Base-by-base conservation (phyloP, 2,797 vertebrate species). In the Hirundo rustica region DNA sequence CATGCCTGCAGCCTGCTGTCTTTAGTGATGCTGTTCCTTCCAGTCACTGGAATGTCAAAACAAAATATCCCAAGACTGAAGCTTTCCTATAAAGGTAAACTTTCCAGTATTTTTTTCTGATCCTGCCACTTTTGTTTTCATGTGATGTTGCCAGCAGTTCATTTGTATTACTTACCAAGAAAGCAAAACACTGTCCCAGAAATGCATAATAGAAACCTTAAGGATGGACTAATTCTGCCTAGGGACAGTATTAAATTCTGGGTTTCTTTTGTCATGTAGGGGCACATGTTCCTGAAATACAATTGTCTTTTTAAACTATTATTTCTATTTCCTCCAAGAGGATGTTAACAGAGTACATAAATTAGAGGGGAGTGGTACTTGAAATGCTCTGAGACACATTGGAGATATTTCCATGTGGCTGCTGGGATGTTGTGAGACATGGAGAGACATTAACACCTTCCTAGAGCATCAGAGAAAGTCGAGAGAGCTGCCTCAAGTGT, bases 1-100 rank as follows among this genome's bases (percentile, higher is more conserved):
- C 96, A 95, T 95, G 94, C 96, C 70, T 96, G 97, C 92, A 94
- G 97, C 85, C 71, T 97, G 79, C 94, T 99, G 87, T 96, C 98
- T 83, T 97, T 98, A 94, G 88, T 97, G n/a, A 95, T 98, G 95
- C 87, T 99, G 68, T 97, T 98, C 92, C 96, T 99, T 89, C 98
- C 98, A 61, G 95, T 98, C 93, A 98, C 88, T 94, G 97, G 98
- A 88, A 98, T 96, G 19, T 97, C 98, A 97, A 99, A 98, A 97
- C 98, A 99, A 97, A 99, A 98, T 93, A 96, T 99, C 87, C 99
- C 99, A 70, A 98, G 99, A 87, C 98, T 99, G 92, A 99, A 98
- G 96, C 98, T 99, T 92, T 98, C 98, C 95, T 98, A 99, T 96
- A 99, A 98, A 99, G 99, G 99, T 99, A 98, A 98, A 97, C 64